phyloP scores from a whole-genome alignment of 2,888 invertebrate genomes.

The Xylophagus ater region DNA sequence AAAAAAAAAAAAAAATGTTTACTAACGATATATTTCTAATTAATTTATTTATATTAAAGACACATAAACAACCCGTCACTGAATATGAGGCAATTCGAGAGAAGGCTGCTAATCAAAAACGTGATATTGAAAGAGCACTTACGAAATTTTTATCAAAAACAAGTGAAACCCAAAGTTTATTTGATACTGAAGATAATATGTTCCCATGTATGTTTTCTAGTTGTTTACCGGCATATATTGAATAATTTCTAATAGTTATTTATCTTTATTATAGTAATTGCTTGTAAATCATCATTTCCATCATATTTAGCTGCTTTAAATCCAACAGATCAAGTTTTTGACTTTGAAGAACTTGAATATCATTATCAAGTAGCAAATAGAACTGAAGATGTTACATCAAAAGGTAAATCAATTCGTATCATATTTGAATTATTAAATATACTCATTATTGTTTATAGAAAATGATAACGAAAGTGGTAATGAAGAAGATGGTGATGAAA shows the following conservation, averaged over 20 bases:
- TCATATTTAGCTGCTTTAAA: conserved; percentile 76
- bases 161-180: conserved; percentile 81
- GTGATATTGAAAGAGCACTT: conserved; percentile 84
- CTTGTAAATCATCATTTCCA: conserved; percentile 71
- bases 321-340: conserved; percentile 90
- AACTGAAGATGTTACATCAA: conserved; percentile 48
- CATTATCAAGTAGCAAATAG: conserved; percentile 57
- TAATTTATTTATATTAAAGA: conserved; percentile 41
- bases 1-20: conserved; percentile 30
- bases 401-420: conserved; percentile 42
- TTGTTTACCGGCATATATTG: not conserved
- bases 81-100: conserved; percentile 94
- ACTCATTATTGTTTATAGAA: conserved; percentile 20
- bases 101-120: conserved; percentile 85
- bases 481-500: conserved; percentile 36
- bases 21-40: too few species aligned
- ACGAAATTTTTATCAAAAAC: conserved; percentile 92
- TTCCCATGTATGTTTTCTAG: conserved; percentile 63
- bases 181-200: conserved; percentile 79
- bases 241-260: not conserved
- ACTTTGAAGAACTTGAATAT: conserved; percentile 73
- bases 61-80: conserved; percentile 89
- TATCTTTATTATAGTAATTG: conserved; percentile 58
- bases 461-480: conserved; percentile 37
- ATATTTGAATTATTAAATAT: conserved; percentile 9